These are phyloP conservation scores for Typhlomys cinereus DNA, from an alignment of 2,113 vertebrate species.

Conservation along the genomic window DNA sequence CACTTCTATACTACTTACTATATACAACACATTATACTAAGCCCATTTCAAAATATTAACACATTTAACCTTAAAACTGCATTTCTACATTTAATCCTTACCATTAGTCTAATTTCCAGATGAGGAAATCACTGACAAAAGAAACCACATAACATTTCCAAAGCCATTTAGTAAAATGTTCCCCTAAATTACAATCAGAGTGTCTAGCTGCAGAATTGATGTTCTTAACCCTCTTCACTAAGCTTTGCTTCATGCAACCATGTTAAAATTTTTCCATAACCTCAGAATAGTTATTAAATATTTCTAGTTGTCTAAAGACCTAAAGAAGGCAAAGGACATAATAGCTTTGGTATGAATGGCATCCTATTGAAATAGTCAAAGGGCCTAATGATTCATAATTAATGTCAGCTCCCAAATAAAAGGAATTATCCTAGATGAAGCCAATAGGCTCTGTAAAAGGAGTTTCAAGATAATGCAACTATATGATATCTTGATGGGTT, in stretches of 20 bases:
- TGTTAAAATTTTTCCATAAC: background rate
- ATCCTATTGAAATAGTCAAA: background rate
- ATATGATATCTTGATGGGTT: background rate
- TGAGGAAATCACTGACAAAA: background rate
- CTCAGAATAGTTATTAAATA: slow-evolving; percentile 8
- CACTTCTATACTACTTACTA: background rate
- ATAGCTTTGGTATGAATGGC: background rate
- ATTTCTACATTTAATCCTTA: background rate
- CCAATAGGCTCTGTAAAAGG: background rate
- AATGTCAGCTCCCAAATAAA: background rate
- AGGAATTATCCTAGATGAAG: background rate
- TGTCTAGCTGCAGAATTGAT: background rate
- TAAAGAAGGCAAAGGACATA: background rate
- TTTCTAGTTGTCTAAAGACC: background rate
- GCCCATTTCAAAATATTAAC: background rate
- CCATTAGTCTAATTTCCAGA: background rate
- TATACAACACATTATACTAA: background rate
- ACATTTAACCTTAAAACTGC: background rate
- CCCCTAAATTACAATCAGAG: background rate
- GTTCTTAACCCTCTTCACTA: background rate
- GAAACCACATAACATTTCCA: background rate
- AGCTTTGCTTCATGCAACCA: background rate
- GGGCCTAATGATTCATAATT: background rate
- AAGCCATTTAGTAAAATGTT: background rate
- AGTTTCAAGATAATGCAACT: background rate